Conservation (phyloP, 2,888 invertebrate genomes). For the Bembecia ichneumoniformis region DNA sequence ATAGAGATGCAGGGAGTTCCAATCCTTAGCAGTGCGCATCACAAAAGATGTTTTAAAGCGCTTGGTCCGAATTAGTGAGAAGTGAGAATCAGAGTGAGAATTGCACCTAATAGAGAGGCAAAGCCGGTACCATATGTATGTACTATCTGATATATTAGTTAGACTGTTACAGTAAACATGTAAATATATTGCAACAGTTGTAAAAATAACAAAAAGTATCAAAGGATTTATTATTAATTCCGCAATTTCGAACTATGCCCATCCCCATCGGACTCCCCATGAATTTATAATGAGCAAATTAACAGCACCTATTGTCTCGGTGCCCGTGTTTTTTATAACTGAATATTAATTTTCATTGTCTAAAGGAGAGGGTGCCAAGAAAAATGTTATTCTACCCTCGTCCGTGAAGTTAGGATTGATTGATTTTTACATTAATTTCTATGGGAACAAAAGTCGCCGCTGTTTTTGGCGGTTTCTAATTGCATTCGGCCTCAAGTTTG, state of each 20-base stretch:
- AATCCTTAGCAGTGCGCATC: no score
- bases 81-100: no score
- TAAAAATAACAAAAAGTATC: neutral
- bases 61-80: no score
- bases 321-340: constrained; percentile 55
- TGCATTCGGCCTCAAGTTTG: constrained; percentile 26
- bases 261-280: constrained; percentile 39
- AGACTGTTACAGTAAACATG: no score
- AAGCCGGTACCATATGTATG: no score
- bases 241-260: constrained; percentile 21
- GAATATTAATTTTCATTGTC: constrained; percentile 70
- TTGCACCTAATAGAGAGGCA: no score
- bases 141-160: no score
- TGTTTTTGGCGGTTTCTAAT: constrained; percentile 54
- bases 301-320: constrained; percentile 69
- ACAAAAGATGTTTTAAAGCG: no score
- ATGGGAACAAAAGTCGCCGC: constrained; percentile 59
- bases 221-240: neutral
- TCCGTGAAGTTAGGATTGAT: constrained; percentile 48
- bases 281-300: constrained; percentile 70
- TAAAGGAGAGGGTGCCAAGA: constrained; percentile 23
- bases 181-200: neutral
- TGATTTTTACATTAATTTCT: constrained; percentile 70
- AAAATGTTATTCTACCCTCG: constrained; percentile 9
- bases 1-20: no score